Evolutionary conservation across 2,888 invertebrate species (phyloP).

Genomic region (Thera britannica): DNA sequence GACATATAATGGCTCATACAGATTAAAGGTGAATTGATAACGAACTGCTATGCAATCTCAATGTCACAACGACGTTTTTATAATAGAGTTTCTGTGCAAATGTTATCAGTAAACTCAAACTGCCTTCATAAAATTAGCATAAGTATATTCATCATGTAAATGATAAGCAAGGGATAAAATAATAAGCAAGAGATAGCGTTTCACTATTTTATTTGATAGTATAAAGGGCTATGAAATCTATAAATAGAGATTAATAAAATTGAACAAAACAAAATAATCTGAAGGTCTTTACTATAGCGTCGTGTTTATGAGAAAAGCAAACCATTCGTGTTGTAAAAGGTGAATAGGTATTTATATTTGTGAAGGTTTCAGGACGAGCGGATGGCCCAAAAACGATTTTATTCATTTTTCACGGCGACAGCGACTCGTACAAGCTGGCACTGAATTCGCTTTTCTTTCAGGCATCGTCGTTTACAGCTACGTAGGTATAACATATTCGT

Average conservation of each 20-base stretch:
- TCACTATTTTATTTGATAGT: not conserved
- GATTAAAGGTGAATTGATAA: constrained; percentile 55
- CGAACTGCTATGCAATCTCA: constrained; percentile 46
- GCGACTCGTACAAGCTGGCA: constrained; percentile 79
- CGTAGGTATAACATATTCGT: constrained; percentile 17
- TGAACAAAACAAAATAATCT: constrained; percentile 1
- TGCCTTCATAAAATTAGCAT: too few relatives aligned
- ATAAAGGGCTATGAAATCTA: not conserved
- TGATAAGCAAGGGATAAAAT: too few relatives aligned
- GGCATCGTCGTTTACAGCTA: constrained; percentile 36
- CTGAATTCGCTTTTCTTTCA: constrained; percentile 76
- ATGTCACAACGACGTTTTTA: constrained; percentile 47
- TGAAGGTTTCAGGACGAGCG: constrained; percentile 57
- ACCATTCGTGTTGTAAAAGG: constrained; percentile 35
- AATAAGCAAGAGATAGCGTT: too few relatives aligned
- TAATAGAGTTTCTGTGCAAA: too few relatives aligned
- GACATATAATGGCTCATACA: constrained; percentile 53
- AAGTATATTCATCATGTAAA: too few relatives aligned
- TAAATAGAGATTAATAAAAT: constrained; percentile 1
- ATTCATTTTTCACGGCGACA: constrained; percentile 81
- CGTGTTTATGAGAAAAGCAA: constrained; percentile 24
- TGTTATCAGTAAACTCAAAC: too few relatives aligned
- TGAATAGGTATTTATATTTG: constrained; percentile 44
- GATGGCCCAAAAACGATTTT: constrained; percentile 77
- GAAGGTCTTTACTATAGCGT: constrained; percentile 14